A percentile compares a stretch with the other conserved stretches of the same genome.
These are phyloP conservation scores for Pyrocoelia pectoralis DNA, from an alignment of 2,888 invertebrate species.

Conservation along the genomic window DNA sequence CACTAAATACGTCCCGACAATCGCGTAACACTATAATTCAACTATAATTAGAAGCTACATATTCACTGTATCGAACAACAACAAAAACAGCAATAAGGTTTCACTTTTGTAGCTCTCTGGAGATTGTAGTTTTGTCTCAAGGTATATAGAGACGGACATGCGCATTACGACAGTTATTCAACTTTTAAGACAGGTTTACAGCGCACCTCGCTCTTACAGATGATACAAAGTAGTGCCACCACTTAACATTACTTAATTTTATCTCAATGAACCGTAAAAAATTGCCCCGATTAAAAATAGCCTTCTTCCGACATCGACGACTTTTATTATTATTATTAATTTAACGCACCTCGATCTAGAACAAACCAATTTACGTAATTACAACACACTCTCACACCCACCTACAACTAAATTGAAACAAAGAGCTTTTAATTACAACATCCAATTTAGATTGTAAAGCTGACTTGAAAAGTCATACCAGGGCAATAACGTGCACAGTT, in stretches of 20 bases:
- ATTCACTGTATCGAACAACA: background rate
- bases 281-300: background rate
- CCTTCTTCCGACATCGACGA: background rate
- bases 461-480: slow-evolving; percentile 39
- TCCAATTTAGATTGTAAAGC: slow-evolving; percentile 28
- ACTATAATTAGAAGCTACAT: background rate
- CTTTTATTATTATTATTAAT: background rate
- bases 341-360: background rate
- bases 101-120: slow-evolving; percentile 51
- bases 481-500: slow-evolving; percentile 39
- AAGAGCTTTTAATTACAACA: background rate
- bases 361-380: background rate
- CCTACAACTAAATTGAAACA: background rate
- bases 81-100: slow-evolving; percentile 40
- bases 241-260: slow-evolving; percentile 3
- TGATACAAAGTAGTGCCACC: slow-evolving; percentile 31
- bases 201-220: slow-evolving; percentile 47
- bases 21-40: slow-evolving; percentile 2
- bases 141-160: slow-evolving; percentile 52
- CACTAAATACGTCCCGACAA: background rate
- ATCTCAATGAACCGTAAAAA: slow-evolving; percentile 3
- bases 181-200: slow-evolving; percentile 56
- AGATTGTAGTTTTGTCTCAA: slow-evolving; percentile 55
- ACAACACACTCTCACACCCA: background rate
- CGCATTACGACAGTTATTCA: slow-evolving; percentile 54